Percentiles rank a stretch among this genome's conserved stretches.
phyloP scores from a whole-genome alignment of 2,113 vertebrate species.

The Cyphomyrus plagiostoma region DNA sequence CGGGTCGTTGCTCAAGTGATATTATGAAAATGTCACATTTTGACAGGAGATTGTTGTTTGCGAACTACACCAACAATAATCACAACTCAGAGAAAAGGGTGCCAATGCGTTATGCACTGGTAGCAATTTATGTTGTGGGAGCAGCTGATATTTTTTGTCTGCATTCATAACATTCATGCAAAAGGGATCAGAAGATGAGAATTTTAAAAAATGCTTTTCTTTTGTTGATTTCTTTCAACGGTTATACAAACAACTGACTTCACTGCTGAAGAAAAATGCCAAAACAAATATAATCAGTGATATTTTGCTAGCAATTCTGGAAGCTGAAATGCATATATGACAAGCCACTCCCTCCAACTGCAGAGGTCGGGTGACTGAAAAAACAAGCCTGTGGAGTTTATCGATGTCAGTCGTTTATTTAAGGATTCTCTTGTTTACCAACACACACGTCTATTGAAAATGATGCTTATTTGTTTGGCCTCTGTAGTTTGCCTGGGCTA shows the following conservation, averaged over 20 bases:
- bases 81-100: background rate
- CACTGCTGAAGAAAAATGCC: background rate
- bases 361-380: background rate
- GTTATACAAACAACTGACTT: background rate
- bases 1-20: background rate
- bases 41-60: background rate
- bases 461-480: background rate
- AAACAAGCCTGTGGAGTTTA: background rate
- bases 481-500: background rate
- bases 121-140: background rate
- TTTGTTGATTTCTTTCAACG: background rate
- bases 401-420: background rate
- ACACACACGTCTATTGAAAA: background rate
- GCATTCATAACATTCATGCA: constrained; percentile 1
- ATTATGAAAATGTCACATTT: background rate
- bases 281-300: background rate
- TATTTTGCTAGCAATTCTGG: background rate
- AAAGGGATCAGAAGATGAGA: constrained; percentile 10
- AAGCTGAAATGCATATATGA: background rate
- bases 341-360: background rate
- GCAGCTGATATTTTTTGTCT: constrained; percentile 22
- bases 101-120: background rate
- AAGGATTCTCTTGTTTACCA: background rate
- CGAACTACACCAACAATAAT: background rate
- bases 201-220: background rate